phyloP scores from a whole-genome alignment of 2,888 invertebrate genomes.

The Apotomis betuletana region DNA sequence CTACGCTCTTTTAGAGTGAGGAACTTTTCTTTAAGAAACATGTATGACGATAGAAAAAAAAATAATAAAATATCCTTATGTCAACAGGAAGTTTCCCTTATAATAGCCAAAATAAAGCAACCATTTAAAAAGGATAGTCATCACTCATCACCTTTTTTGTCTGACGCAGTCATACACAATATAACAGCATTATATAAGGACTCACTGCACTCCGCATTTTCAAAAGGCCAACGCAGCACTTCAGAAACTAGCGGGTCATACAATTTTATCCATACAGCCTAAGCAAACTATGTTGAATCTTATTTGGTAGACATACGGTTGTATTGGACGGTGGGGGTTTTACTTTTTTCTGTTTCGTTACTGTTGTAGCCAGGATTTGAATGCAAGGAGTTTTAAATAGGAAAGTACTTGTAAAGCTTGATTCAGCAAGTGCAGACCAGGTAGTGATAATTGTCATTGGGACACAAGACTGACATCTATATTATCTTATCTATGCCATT shows the following conservation, averaged over 20 bases:
- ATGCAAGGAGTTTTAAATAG: constrained; percentile 17
- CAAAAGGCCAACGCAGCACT: constrained; percentile 20
- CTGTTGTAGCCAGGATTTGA: constrained; percentile 16
- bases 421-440: background rate
- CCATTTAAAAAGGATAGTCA: no score
- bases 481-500: background rate
- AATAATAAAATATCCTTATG: no score
- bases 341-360: constrained; percentile 5
- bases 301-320: background rate
- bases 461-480: background rate
- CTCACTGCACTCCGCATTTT: constrained; percentile 3
- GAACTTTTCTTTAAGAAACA: no score
- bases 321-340: background rate
- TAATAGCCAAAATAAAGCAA: no score
- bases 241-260: background rate
- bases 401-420: constrained; percentile 1
- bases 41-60: no score
- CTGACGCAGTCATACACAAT: background rate
- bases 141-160: background rate
- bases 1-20: no score
- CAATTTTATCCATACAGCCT: background rate
- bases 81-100: no score
- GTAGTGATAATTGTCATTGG: background rate
- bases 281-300: background rate
- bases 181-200: background rate